Conservation (phyloP, 2,797 vertebrate genomes). For the Pseudochaenichthys georgianus region DNA sequence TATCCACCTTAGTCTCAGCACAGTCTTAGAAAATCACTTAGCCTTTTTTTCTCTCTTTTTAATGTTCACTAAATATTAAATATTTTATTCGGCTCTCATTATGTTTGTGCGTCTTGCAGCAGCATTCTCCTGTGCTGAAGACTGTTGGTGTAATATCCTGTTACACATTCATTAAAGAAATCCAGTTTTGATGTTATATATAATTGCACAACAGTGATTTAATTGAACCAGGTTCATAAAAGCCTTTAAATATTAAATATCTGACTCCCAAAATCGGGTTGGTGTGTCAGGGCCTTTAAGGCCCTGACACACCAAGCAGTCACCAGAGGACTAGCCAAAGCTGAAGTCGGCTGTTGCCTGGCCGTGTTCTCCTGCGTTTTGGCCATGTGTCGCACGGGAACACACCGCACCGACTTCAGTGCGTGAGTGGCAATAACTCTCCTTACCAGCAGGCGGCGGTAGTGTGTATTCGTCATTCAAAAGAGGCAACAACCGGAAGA, state of each 20-base stretch:
- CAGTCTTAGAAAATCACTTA: slow-evolving; percentile 72
- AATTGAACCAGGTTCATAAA: not conserved
- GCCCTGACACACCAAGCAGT: too few relatives aligned
- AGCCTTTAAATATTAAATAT: not conserved
- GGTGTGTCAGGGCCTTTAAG: too few relatives aligned
- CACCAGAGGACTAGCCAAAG: too few relatives aligned
- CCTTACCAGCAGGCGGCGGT: too few relatives aligned
- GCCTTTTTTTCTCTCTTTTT: slow-evolving; percentile 44
- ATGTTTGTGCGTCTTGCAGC: slow-evolving; percentile 9
- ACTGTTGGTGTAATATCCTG: slow-evolving; percentile 7
- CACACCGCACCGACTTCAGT: too few relatives aligned
- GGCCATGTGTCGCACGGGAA: too few relatives aligned
- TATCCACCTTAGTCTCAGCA: slow-evolving; percentile 57
- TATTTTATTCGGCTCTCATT: slow-evolving; percentile 29
- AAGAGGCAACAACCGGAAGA: too few relatives aligned
- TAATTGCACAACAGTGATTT: slow-evolving; percentile 1
- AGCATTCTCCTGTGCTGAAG: slow-evolving; percentile 11
- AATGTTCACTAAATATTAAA: slow-evolving; percentile 62
- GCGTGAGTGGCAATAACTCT: too few relatives aligned
- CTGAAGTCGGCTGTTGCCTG: too few relatives aligned
- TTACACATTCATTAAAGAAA: slow-evolving; percentile 24
- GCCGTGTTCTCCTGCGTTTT: too few relatives aligned
- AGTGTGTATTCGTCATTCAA: too few relatives aligned
- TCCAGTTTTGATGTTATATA: not conserved
- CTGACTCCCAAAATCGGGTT: too few relatives aligned